A percentile compares a stretch with the other conserved stretches of the same genome.
Evolutionary conservation across 2,888 invertebrate species (phyloP).

Genomic region (Hemistola chrysoprasaria): DNA sequence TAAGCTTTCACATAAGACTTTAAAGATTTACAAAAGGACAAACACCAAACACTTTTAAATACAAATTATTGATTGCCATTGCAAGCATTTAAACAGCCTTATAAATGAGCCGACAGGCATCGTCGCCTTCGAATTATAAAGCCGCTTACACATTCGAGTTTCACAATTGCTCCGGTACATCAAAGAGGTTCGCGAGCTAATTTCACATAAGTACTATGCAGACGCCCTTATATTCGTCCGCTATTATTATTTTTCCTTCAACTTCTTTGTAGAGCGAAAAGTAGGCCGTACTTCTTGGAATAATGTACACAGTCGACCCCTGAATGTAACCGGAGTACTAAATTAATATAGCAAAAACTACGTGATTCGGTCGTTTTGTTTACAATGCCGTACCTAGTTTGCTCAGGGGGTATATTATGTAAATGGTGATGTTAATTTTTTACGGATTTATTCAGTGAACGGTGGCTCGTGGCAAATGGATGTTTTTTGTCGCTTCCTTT

Average conservation of each 20-base stretch:
- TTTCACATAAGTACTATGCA: conserved; percentile 76
- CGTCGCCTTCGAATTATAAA: conserved; percentile 68
- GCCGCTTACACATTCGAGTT: conserved; percentile 62
- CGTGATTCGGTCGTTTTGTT: conserved; percentile 68
- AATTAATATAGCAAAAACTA: conserved; percentile 75
- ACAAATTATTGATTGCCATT: conserved; percentile 29
- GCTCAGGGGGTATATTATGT: conserved; percentile 74
- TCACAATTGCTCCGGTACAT: conserved; percentile 73
- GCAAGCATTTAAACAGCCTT: conserved; percentile 40
- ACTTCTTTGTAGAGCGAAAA: conserved; percentile 60
- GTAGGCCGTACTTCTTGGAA: conserved; percentile 59
- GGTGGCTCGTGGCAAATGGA: conserved; percentile 74
- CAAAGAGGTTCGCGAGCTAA: conserved; percentile 75
- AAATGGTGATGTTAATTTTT: conserved; percentile 69
- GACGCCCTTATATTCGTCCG: conserved; percentile 66
- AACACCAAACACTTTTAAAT: conserved; percentile 7
- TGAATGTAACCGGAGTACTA: conserved; percentile 72
- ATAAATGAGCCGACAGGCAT: conserved; percentile 41
- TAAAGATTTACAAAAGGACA: not conserved
- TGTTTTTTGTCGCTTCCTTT: conserved; percentile 52
- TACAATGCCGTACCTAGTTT: conserved; percentile 67
- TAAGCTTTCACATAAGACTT: no score
- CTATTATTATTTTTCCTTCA: conserved; percentile 71
- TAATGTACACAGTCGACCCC: conserved; percentile 61
- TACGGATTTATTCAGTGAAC: conserved; percentile 54